These are phyloP conservation scores for Champsocephalus esox DNA, from an alignment of 2,797 vertebrate species.

Conservation along the genomic window DNA sequence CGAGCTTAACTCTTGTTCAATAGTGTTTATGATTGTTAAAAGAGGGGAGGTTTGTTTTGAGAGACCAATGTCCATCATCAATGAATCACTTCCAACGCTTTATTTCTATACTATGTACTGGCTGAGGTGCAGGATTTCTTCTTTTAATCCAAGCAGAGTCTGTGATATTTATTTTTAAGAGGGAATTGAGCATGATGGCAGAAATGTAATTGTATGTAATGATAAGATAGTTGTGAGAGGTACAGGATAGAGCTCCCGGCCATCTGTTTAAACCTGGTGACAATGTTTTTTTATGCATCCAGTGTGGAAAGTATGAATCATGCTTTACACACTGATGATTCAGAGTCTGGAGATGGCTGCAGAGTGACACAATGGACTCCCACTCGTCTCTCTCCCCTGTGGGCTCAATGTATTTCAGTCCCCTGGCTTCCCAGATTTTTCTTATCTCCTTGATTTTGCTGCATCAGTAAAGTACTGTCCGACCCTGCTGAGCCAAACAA, in stretches of 20 bases:
- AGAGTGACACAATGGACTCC: conserved; percentile 33
- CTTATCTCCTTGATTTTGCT: conserved; percentile 50
- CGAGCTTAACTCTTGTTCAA: conserved; percentile 7
- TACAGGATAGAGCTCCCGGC: conserved; percentile 9
- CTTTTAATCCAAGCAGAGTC: background rate
- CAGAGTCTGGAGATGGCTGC: conserved; percentile 49
- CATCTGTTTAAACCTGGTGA: conserved; percentile 39
- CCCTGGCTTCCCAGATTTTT: conserved; percentile 12
- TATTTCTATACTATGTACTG: background rate
- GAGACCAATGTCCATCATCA: conserved; percentile 16
- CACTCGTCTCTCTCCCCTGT: conserved; percentile 26
- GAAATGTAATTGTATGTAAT: background rate
- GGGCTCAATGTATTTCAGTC: conserved; percentile 41
- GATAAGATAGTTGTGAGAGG: conserved; percentile 3
- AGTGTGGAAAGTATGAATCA: conserved; percentile 49
- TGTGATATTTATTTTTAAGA: background rate
- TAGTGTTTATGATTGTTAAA: conserved; percentile 31
- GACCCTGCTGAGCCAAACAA: conserved; percentile 39
- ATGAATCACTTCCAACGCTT: conserved; percentile 37
- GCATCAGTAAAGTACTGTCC: conserved; percentile 34
- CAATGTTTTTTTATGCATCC: conserved; percentile 27
- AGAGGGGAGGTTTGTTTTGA: conserved; percentile 36
- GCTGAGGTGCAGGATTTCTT: background rate
- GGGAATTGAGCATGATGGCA: background rate
- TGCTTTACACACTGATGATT: conserved; percentile 45